Base-by-base conservation (phyloP, 2,888 invertebrate species). In the Ceramica pisi region DNA sequence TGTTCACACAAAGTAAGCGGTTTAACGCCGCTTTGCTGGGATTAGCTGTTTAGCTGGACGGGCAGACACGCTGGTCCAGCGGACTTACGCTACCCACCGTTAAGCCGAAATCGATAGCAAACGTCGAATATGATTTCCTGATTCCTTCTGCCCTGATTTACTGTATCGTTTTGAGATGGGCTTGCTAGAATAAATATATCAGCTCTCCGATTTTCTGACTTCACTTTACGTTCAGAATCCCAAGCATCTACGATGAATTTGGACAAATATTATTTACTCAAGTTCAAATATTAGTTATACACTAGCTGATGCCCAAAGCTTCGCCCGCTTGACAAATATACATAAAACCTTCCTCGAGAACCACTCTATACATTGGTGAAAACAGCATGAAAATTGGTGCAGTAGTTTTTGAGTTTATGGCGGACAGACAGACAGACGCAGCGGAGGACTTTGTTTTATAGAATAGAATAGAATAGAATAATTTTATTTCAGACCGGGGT, bases 1-100 rank as follows among this genome's bases (percentile, higher is more conserved):
- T 81, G 71, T 84, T 71, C 81, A 81, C 69, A 83, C 84, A 78
- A 73, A 81, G 80, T 78, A 84, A 83, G 84, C 84, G 80, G 78
- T 75, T 86, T 83, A 83, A 62, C 77, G 74, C 68, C 77, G 70
- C 81, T 76, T 84, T 67, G 14, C 51, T 19, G 60, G 81, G 74
- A 83, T 81, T 82, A 81, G 77, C 64, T 65, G 73, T 73, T 83
- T 83, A 81, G 83, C 81, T 71, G 65, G 67, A 73, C 63, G 69
- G 67, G 71, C 66, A 73, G 53, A 71, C 74, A 83, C 71, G 21
- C 67, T 68, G 67, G 80, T 69, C 68, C 74, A 57, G 50, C 56
- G 65, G 60, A 71, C 70, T 67, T 81, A 81, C 51, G 67, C 31
- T 60, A 60, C 26, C 31, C 51, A 5, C 21, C 60, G 44, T 26